phyloP scores from a whole-genome alignment of 2,888 invertebrate species.

The Meloe dianella region DNA sequence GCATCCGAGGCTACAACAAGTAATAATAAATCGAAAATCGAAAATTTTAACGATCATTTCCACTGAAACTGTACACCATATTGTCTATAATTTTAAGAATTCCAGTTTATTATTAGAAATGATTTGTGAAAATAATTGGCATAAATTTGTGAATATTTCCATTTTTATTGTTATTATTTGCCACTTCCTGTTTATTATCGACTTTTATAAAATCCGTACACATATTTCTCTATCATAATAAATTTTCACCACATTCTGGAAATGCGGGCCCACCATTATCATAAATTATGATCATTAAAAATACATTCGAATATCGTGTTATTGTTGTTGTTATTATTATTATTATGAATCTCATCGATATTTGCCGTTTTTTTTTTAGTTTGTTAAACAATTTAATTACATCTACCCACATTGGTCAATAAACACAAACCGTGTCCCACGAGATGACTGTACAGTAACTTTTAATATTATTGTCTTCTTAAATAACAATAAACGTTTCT shows the following conservation, averaged over 20 bases:
- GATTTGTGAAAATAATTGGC: neutral
- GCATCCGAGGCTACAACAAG: neutral
- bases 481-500: conserved; percentile 32
- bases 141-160: neutral
- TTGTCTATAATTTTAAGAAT: neutral
- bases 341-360: neutral
- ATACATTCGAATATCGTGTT: neutral
- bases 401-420: conserved; percentile 10
- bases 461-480: conserved; percentile 19
- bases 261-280: neutral
- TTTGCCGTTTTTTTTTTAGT: neutral
- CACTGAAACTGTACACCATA: neutral
- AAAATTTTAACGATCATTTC: neutral
- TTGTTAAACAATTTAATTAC: conserved; percentile 7
- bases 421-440: neutral
- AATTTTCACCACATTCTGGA: neutral
- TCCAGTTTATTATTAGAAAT: neutral
- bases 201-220: neutral
- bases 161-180: neutral
- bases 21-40: neutral
- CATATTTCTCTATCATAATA: neutral
- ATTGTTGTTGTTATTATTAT: neutral
- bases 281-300: neutral
- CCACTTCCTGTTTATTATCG: neutral
- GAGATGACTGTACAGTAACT: conserved; percentile 2